Percentiles rank a stretch among this genome's conserved stretches.
Evolutionary conservation across 2,797 vertebrate genomes (phyloP).

Genomic region (Sternarchorhynchus goeldii): DNA sequence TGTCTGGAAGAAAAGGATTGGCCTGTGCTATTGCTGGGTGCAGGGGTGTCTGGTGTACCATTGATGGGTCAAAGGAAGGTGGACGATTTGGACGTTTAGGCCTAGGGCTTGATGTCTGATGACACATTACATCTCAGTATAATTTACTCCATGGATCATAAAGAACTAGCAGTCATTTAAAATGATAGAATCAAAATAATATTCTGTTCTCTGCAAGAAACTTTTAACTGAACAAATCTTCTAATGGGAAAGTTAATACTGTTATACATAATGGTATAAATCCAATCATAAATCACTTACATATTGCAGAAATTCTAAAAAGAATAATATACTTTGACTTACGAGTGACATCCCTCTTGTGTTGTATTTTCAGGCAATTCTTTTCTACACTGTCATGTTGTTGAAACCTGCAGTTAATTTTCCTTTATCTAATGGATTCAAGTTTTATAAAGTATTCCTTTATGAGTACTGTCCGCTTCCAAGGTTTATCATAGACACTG

Average conservation of each 20-base stretch:
- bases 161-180: too few species aligned
- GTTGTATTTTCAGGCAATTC: not conserved
- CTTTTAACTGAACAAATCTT: too few species aligned
- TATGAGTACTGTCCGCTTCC: not conserved
- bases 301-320: not conserved
- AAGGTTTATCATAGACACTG: not conserved
- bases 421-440: not conserved
- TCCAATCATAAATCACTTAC: not conserved
- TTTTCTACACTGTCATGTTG: not conserved
- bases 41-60: not conserved
- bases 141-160: not conserved
- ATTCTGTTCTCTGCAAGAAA: too few species aligned
- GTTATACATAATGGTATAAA: too few species aligned
- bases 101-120: not conserved
- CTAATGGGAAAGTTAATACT: too few species aligned
- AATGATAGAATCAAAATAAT: too few species aligned
- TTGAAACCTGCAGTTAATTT: too few species aligned
- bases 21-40: not conserved
- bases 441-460: too few species aligned
- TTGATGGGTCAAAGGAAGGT: not conserved
- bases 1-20: not conserved
- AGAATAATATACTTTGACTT: not conserved
- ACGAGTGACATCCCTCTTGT: conserved; percentile 29
- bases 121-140: not conserved
- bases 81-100: conserved; percentile 1